Base-by-base conservation (phyloP, 2,888 invertebrate genomes). In the Leptura quadrifasciata region DNA sequence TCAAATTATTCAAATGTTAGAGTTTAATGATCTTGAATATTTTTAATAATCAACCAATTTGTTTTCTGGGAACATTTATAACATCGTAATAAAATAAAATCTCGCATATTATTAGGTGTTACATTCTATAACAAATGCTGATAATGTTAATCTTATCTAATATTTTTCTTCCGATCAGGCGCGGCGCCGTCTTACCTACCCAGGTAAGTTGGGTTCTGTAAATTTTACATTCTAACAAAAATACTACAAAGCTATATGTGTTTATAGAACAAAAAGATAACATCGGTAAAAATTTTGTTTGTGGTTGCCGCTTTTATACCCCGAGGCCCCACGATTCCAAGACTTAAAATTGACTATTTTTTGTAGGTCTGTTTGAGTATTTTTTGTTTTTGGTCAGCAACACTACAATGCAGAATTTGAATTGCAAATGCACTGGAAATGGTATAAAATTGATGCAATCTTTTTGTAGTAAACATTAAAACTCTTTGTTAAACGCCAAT, bases 401-500 rank as follows among this genome's bases (percentile, higher is more conserved):
- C 58, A 27, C 70, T 20, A 77, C 79, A 68, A 75, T 68, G 74
- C 67, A 57, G 57, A 65, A 79, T 79, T 76, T 75, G 79, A 79
- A 79, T 82, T 82, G 80, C 79, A 79, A 82, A 82, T 77, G 74
- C 72, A 74, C 65, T 70, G 70, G 79, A 74, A 76, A 76, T 72
- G 75, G 63, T 74, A 69, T 72, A 61, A 69, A 78, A 78, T 76
- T 74, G 76, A 80, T 78, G 78, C 70, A 57, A 76, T 58, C 69
- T 68, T 75, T 75, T 78, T 77, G 68, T 58, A 58, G 60, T 61
- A 31, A 68, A 61, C 72, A 72, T 67, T 72, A 71, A 67, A 63
- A 70, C 67, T 72, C 35, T 64, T 61, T 57, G 67, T 72, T 72
- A 69, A 77, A 75, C 35, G 60, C 76, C 72, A 76, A 78, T 78